A percentile compares a stretch with the other conserved stretches of the same genome.
Conservation (phyloP, 2,888 invertebrate species). For the Bursaphelenchus okinawaensis region DNA sequence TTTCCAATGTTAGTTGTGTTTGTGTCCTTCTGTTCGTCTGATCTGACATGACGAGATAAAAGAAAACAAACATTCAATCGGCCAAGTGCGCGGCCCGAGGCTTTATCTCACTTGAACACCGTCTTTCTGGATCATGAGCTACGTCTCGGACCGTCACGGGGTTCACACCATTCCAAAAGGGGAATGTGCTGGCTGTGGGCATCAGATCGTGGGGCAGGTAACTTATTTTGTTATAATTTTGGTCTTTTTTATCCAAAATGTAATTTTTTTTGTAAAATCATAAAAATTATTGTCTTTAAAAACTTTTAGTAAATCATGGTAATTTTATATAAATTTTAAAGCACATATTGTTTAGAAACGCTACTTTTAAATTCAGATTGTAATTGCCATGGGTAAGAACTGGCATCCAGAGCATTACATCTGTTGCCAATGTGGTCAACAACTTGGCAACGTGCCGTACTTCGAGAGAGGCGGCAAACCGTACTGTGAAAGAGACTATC, state of each 20-base stretch:
- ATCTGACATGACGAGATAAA: too few species aligned
- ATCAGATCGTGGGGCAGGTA: slow-evolving; percentile 93
- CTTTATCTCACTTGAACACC: slow-evolving; percentile 64
- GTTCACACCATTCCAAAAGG: slow-evolving; percentile 97
- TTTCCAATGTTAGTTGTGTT: neutral
- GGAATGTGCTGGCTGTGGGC: slow-evolving; percentile 96
- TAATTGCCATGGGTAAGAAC: slow-evolving; percentile 90
- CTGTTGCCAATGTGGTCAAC: slow-evolving; percentile 92
- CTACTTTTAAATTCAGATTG: too few species aligned
- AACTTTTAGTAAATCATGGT: neutral
- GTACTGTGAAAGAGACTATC: slow-evolving; percentile 96
- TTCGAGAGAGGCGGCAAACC: slow-evolving; percentile 93
- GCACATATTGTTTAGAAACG: slow-evolving; percentile 10
- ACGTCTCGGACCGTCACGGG: slow-evolving; percentile 94
- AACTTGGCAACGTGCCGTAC: slow-evolving; percentile 93
- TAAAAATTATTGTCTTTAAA: neutral
- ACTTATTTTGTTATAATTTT: neutral
- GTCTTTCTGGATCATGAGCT: slow-evolving; percentile 75
- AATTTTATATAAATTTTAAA: neutral
- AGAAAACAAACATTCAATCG: neutral
- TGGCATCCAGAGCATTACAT: slow-evolving; percentile 99
- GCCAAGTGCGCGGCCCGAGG: neutral
- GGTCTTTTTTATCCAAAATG: slow-evolving; percentile 5
- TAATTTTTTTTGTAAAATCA: neutral
- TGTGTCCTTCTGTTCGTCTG: neutral